phyloP scores from a whole-genome alignment of 1,140 invertebrate genomes.

The Drosophila paulistorum region DNA sequence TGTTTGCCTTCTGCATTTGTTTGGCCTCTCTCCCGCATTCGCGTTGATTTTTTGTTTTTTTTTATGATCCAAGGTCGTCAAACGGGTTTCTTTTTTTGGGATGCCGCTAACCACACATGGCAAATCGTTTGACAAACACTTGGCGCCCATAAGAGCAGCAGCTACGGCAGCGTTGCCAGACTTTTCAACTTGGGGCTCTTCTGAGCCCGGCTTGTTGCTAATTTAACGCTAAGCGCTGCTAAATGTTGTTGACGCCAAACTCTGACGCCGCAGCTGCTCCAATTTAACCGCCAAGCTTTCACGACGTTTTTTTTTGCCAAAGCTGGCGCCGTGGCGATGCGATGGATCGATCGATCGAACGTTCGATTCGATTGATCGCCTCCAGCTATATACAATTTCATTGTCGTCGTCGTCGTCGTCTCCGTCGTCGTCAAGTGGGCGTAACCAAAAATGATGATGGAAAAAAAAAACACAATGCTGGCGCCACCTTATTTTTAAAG shows the following conservation, averaged over 20 bases:
- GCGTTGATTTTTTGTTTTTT: constrained; percentile 46
- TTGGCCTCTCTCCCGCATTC: constrained; percentile 38
- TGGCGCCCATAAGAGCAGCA: constrained; percentile 60
- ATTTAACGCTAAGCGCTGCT: constrained; percentile 77
- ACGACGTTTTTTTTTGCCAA: constrained; percentile 23
- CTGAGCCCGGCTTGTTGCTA: constrained; percentile 51
- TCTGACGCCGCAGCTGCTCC: constrained; percentile 57
- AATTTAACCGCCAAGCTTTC: constrained; percentile 71
- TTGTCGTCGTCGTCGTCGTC: constrained; percentile 41
- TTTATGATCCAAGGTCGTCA: constrained; percentile 80
- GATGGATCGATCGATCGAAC: constrained; percentile 34
- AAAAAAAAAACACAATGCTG: constrained; percentile 65
- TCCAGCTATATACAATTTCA: constrained; percentile 51
- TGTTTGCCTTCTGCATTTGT: constrained; percentile 63
- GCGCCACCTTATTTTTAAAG: constrained; percentile 74
- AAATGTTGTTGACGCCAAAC: constrained; percentile 35
- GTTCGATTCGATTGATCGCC: constrained; percentile 42
- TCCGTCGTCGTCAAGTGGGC: constrained; percentile 64
- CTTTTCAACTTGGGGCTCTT: neutral
- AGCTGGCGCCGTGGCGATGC: constrained; percentile 16
- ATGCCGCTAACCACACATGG: constrained; percentile 42
- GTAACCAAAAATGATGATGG: constrained; percentile 67
- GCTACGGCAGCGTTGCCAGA: constrained; percentile 45
- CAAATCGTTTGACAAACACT: constrained; percentile 80
- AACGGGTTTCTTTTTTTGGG: constrained; percentile 64